Evolutionary conservation across 1,140 invertebrate genomes (phyloP).

Genomic region (Drosophila kepulauana): DNA sequence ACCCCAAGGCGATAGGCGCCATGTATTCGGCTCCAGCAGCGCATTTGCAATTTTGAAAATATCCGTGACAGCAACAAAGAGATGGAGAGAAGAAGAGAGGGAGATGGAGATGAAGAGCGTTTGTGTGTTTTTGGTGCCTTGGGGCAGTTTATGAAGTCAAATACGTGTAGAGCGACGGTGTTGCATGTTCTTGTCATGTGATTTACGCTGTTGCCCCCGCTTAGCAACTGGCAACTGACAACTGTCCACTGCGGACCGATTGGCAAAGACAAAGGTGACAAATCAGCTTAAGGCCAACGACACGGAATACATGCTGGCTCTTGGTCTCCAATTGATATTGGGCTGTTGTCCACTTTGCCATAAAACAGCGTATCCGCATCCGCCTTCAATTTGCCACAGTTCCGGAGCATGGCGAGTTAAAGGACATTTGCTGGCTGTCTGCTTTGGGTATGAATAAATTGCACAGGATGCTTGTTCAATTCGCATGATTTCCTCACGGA

Average conservation of each 20-base stretch:
- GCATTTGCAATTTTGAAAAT: constrained; percentile 25
- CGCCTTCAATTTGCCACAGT: constrained; percentile 73
- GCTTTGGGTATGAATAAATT: constrained; percentile 63
- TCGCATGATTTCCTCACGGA: constrained; percentile 75
- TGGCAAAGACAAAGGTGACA: constrained; percentile 46
- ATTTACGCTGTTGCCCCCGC: constrained; percentile 31
- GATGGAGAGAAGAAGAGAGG: neutral
- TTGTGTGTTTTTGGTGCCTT: neutral
- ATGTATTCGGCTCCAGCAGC: constrained; percentile 18
- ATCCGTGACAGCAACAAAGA: constrained; percentile 34
- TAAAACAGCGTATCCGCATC: constrained; percentile 51
- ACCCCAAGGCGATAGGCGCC: constrained; percentile 12
- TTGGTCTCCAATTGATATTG: constrained; percentile 1
- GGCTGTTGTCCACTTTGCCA: constrained; percentile 7
- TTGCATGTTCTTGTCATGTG: constrained; percentile 51
- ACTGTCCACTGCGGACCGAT: constrained; percentile 10
- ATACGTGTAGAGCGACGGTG: constrained; percentile 25
- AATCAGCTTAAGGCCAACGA: constrained; percentile 42
- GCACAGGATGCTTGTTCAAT: constrained; percentile 51
- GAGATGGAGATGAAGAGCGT: neutral
- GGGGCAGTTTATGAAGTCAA: constrained; percentile 48
- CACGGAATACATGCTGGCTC: constrained; percentile 17
- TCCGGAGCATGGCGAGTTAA: constrained; percentile 54
- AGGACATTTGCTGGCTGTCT: constrained; percentile 1
- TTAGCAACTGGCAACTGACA: constrained; percentile 15